Evolutionary conservation across 2,888 invertebrate genomes (phyloP), one percentile per base, ranked within the genome.

Genomic region (Polydrusus pterygomalis): DNA sequence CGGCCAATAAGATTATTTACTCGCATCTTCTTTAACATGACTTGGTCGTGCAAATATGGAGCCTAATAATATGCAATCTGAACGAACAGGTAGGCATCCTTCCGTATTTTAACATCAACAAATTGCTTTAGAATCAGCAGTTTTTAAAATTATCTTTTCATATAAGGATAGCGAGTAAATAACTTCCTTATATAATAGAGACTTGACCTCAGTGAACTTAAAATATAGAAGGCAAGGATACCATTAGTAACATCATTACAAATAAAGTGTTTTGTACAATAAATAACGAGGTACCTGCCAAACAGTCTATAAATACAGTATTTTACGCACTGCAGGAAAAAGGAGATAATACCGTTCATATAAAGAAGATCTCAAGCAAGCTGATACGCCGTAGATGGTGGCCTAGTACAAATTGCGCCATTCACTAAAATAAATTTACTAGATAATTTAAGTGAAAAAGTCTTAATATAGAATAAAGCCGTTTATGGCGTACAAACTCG

Each of bases 171-270:
- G n/a, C 63, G 25, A 60, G 62, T 43, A 76, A 68, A 71, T 76
- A 72, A 62, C 75, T 70, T 70, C 67, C 75, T 54, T 18, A 25
- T 60, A 68, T 76, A 72, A 76, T 71, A 62, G 65, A 60, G 70
- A 45, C 68, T 38, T 72, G 70, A 70, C 71, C 75, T 47, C 60
- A 47, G 45, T 54, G 67, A 70, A 58, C 70, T 20, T 38, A 49
- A 43, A 45, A 60, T 65, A 68, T 73, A 73, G 62, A 25, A 73
- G 67, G 65, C 71, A 67, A 15, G 71, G 60, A 63, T 60, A 47
- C 73, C 74, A 77, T 77, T 77, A 74, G 70, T 65, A 77, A 63
- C 73, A 63, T 74, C 73, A 77, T 77, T 74, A 77, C 73, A 77
- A 77, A 77, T 77, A 77, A 77, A 77, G 77, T 70, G 70, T 77